Evolutionary conservation across 2,888 invertebrate genomes (phyloP), one percentile per base, ranked within the genome.

Genomic region (Danaus chrysippus): DNA sequence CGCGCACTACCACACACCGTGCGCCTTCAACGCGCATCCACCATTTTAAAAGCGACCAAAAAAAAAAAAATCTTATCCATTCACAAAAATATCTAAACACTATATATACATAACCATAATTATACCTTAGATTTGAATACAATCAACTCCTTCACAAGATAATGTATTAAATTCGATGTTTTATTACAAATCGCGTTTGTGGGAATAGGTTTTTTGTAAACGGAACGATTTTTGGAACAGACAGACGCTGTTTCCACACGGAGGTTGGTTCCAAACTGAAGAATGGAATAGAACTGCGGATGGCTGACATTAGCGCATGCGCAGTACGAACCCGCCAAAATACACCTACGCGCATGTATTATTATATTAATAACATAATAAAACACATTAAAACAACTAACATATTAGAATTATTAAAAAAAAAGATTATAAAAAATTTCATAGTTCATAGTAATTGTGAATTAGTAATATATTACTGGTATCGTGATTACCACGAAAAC

Each of bases 231-330:
- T 76, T 74, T 67, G 68, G 64, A 68, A 70, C 71, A 70, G 71
- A 73, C 77, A 71, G 68, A 80, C 82, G 79, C 78, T 63, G 63
- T 59, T 52, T 58, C 75, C 66, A 66, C 76, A 69, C 81, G 77
- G 70, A 70, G 71, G 76, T 73, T 71, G 72, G 76, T 83, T 79
- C 88, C 87, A 86, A 87, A 90, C 90, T 90, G 71, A 89, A 89
- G 89, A 89, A 89, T 89, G 88, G 87, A 85, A 87, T 87, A 86
- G 79, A 86, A 89, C 89, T 89, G 90, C 89, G 88, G 90, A 84
- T 82, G 76, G 81, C 76, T 76, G 76, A 75, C 77, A 76, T 75
- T 67, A 81, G 81, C 86, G 87, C 90, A 76, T 76, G 90, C 89
- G 90, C 72, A 56, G 68, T 82, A 66, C 71, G 78, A 79, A 80